Evolutionary conservation across 2,113 vertebrate species (phyloP), one percentile per base, ranked within the genome.

Genomic region (Pitta sordida): DNA sequence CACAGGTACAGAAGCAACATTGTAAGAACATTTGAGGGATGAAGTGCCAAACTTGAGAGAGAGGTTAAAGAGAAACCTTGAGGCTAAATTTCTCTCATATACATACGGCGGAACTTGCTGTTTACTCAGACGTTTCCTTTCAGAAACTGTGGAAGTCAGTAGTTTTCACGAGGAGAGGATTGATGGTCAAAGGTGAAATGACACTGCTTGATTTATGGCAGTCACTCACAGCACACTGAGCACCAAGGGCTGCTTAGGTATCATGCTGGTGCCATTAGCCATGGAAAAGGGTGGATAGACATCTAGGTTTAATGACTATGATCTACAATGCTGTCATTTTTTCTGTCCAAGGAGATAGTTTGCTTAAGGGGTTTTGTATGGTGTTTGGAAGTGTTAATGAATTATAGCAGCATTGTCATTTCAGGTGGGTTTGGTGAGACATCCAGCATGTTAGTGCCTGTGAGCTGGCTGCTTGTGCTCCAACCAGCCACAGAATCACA

Each of bases 61-160:
- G 29, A 62, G 16, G 59, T 86, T 91, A 55, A 75, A 59, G 93
- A 86, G 65, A 91, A 75, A 90, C 62, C 71, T 60, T 58, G 43
- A 44, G 63, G 63, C 87, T 86, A 70, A 92, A n/a, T n/a, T n/a
- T n/a, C n/a, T n/a, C n/a, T n/a, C n/a, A n/a, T n/a, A n/a, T n/a
- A n/a, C n/a, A n/a, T n/a, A n/a, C n/a, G 74, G 80, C 77, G 19
- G 11, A 32, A 32, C 41, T 97, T 89, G 92, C 94, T 98, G 96
- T 98, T 98, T 97, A 96, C 63, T 97, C 95, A 96, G 96, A 77
- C 56, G 30, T 96, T 97, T 97, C 96, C 95, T 98, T 91, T 74
- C 88, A 93, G 85, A 94, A 95, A 65, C 94, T 84, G 83, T 97
- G 85, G 96, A 97, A 96, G 97, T 97, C 96, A 93, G 93, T 93